These are phyloP conservation scores for Cyphomyrus discorhynchus DNA, from an alignment of 2,113 vertebrate species.

Conservation along the genomic window DNA sequence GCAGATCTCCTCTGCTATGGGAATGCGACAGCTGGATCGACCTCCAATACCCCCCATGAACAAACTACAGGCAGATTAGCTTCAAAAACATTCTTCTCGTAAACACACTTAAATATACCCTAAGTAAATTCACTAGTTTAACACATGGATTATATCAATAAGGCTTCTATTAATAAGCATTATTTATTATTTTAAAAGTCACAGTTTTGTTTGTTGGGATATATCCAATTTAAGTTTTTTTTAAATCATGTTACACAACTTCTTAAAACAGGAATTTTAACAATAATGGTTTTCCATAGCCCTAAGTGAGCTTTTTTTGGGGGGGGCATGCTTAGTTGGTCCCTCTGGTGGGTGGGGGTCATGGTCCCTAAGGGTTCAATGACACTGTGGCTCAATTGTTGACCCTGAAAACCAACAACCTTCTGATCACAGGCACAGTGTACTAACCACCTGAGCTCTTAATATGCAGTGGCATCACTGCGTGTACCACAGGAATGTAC, in stretches of 20 bases:
- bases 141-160: not conserved
- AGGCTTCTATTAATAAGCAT: not conserved
- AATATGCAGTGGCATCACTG: not conserved
- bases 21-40: not conserved
- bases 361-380: not conserved
- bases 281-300: not conserved
- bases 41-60: not conserved
- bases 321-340: not conserved
- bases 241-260: not conserved
- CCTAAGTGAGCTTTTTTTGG: not conserved
- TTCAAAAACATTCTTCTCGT: not conserved
- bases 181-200: not conserved
- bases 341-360: not conserved
- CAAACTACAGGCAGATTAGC: not conserved
- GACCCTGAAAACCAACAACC: not conserved
- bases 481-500: not conserved
- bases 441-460: not conserved
- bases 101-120: not conserved
- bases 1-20: not conserved
- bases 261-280: not conserved
- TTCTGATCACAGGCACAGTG: not conserved
- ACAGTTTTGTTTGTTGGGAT: not conserved
- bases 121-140: not conserved
- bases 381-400: not conserved
- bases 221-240: not conserved